Percentiles rank a stretch among this genome's conserved stretches.
These are phyloP conservation scores for Fukomys damarensis DNA, from an alignment of 2,113 vertebrate species.

Conservation along the genomic window DNA sequence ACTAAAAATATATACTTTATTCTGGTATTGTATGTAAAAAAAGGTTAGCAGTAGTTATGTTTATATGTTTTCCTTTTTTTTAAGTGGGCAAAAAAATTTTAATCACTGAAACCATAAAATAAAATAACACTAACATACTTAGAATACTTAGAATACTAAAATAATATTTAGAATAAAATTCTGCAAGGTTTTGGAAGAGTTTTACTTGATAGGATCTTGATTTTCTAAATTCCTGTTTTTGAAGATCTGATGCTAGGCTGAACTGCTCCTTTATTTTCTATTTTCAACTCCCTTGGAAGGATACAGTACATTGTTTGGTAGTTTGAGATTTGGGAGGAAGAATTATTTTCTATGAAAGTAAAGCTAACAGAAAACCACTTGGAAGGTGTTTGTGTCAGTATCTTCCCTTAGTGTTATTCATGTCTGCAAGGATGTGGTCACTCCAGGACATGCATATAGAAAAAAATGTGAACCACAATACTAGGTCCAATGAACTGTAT, in stretches of 20 bases:
- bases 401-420: constrained; percentile 6
- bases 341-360: background rate
- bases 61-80: constrained; percentile 2
- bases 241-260: background rate
- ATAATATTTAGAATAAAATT: background rate
- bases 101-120: background rate
- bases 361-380: background rate
- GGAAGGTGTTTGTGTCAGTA: background rate
- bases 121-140: too few relatives aligned
- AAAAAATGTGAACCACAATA: background rate
- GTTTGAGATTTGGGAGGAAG: background rate
- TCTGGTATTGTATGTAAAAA: background rate
- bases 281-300: background rate
- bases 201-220: background rate
- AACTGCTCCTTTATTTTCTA: background rate
- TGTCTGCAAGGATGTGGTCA: background rate
- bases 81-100: constrained; percentile 14
- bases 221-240: constrained; percentile 8
- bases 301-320: background rate
- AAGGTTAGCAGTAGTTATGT: background rate
- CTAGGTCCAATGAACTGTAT: background rate
- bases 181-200: background rate
- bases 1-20: too few relatives aligned
- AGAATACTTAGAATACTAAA: too few relatives aligned
- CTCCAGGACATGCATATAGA: background rate